These are phyloP conservation scores for Phytoseiulus persimilis DNA, from an alignment of 2,888 invertebrate genomes.

Conservation along the genomic window DNA sequence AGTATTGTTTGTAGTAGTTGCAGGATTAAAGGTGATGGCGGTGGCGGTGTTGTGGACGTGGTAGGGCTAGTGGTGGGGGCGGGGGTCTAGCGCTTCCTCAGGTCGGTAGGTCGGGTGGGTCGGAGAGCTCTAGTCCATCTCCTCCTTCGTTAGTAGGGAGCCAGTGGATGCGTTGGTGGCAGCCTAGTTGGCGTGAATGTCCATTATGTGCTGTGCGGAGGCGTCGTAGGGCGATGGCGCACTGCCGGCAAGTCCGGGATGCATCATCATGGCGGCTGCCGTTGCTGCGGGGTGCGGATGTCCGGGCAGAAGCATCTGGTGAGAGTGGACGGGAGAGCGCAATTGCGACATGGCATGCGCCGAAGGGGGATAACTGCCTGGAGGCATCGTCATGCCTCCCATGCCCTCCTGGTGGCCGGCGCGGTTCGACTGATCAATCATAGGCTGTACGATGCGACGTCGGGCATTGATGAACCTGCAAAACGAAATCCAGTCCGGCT, in stretches of 20 bases:
- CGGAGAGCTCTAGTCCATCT: background rate
- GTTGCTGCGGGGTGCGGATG: slow-evolving; percentile 54
- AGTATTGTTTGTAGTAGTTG: background rate
- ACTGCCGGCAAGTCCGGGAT: slow-evolving; percentile 51
- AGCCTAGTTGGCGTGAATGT: slow-evolving; percentile 48
- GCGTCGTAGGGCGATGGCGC: slow-evolving; percentile 51
- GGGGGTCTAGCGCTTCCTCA: background rate
- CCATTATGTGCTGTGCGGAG: slow-evolving; percentile 48
- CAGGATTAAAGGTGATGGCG: background rate
- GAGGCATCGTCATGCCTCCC: slow-evolving; percentile 47
- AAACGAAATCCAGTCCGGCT: slow-evolving; percentile 42
- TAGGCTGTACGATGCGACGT: slow-evolving; percentile 98
- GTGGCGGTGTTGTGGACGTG: background rate
- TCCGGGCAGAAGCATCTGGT: slow-evolving; percentile 53
- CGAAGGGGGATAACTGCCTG: slow-evolving; percentile 49
- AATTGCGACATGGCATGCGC: slow-evolving; percentile 50
- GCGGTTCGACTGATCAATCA: slow-evolving; percentile 99
- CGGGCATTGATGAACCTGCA: slow-evolving; percentile 98
- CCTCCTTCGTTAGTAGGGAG: background rate
- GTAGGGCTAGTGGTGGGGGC: background rate
- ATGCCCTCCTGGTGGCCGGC: slow-evolving; percentile 62
- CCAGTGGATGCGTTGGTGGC: slow-evolving; percentile 30
- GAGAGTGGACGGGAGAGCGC: slow-evolving; percentile 52
- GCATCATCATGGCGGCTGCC: slow-evolving; percentile 53
- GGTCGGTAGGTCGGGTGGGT: background rate